Percentiles rank a stretch among this genome's conserved stretches.
phyloP scores from a whole-genome alignment of 2,113 vertebrate genomes.

The Pedionomus torquatus region DNA sequence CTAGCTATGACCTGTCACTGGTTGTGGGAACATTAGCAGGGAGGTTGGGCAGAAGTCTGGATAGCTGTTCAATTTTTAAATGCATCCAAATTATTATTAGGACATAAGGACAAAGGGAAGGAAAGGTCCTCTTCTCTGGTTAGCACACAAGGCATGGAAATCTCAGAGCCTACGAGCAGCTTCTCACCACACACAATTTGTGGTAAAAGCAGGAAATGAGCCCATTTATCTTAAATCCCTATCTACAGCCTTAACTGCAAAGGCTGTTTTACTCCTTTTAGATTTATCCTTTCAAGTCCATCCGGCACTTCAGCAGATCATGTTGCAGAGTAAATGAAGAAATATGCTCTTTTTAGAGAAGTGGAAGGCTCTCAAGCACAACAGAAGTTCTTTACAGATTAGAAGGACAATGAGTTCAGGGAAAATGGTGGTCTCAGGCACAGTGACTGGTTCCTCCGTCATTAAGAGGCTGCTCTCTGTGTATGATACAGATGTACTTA shows the following conservation, averaged over 20 bases:
- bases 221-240: not conserved
- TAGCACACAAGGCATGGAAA: not conserved
- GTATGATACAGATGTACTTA: not conserved
- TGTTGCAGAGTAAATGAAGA: not conserved
- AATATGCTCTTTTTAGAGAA: not conserved
- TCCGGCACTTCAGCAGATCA: not conserved
- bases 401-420: not conserved
- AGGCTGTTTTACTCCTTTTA: not conserved
- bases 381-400: not conserved
- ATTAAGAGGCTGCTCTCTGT: not conserved
- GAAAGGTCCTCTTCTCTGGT: not conserved
- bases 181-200: not conserved
- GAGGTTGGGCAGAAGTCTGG: not conserved
- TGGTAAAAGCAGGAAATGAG: not conserved
- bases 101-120: not conserved
- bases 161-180: not conserved
- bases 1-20: not conserved
- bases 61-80: not conserved
- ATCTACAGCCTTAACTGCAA: not conserved
- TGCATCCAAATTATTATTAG: not conserved
- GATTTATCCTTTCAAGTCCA: not conserved
- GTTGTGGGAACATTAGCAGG: not conserved
- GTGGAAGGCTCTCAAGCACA: accelerated
- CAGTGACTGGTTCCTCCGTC: not conserved
- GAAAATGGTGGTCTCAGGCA: not conserved